These are phyloP conservation scores for Diaprepes abbreviatus DNA, from an alignment of 2,888 invertebrate genomes.

Conservation along the genomic window DNA sequence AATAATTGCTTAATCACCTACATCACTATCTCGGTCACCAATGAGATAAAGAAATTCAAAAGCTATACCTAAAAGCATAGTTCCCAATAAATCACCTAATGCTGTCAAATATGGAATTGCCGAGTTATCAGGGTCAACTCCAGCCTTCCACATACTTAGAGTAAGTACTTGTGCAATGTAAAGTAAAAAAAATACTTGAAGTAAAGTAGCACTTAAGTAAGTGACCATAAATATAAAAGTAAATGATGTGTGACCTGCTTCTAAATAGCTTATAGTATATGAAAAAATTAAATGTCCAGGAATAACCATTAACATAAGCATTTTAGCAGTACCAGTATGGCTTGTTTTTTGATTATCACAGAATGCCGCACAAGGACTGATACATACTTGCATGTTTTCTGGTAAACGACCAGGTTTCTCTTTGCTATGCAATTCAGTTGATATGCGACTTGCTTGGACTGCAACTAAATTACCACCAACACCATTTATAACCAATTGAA, in stretches of 20 bases:
- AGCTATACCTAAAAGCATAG: constrained; percentile 80
- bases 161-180: constrained; percentile 87
- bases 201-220: constrained; percentile 68
- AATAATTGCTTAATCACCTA: constrained; percentile 78
- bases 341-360: constrained; percentile 67
- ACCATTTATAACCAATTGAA: constrained; percentile 92
- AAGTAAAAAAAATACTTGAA: constrained; percentile 77
- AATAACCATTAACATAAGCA: constrained; percentile 79
- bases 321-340: constrained; percentile 66
- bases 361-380: constrained; percentile 72
- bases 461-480: constrained; percentile 94
- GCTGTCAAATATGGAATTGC: constrained; percentile 93
- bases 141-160: constrained; percentile 84
- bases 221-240: constrained; percentile 85
- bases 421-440: constrained; percentile 83
- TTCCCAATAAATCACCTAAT: constrained; percentile 89
- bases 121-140: constrained; percentile 90
- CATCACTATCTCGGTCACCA: constrained; percentile 81
- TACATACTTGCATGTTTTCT: constrained; percentile 67
- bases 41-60: constrained; percentile 81
- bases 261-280: constrained; percentile 86
- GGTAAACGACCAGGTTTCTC: constrained; percentile 70
- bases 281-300: constrained; percentile 93
- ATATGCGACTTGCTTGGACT: constrained; percentile 90
- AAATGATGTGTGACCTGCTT: constrained; percentile 87